phyloP scores from a whole-genome alignment of 2,113 vertebrate genomes.

The Sialia sialis region DNA sequence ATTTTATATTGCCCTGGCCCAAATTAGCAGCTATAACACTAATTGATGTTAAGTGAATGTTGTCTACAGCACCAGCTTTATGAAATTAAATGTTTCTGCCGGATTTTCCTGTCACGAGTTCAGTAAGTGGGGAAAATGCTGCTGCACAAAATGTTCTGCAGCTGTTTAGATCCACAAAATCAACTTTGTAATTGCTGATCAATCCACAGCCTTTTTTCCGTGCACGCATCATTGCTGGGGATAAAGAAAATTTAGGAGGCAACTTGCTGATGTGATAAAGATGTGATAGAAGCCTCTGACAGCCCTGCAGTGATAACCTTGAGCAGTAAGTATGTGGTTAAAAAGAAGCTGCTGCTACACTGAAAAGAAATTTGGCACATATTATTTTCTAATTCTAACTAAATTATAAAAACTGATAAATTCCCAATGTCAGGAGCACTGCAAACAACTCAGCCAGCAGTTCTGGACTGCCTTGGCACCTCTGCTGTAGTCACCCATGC shows the following conservation, averaged over 20 bases:
- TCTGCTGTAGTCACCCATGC: neutral
- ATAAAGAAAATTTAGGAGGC: neutral
- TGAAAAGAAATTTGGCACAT: neutral
- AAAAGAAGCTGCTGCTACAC: neutral
- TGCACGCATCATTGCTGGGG: neutral
- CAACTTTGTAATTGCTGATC: neutral
- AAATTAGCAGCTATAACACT: neutral
- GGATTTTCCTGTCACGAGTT: neutral
- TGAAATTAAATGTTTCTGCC: neutral
- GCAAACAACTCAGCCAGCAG: neutral
- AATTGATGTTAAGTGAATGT: constrained; percentile 44
- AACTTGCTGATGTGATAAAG: neutral
- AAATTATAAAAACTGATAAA: neutral
- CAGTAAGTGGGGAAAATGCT: neutral
- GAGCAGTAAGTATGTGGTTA: neutral
- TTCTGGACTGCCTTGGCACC: neutral
- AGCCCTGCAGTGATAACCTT: neutral
- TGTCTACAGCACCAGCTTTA: neutral
- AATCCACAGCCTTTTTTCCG: neutral
- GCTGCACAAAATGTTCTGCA: neutral
- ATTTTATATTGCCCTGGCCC: neutral
- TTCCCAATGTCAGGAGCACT: neutral
- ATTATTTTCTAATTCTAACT: neutral
- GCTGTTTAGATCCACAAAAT: neutral
- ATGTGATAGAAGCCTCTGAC: neutral